phyloP scores from a whole-genome alignment of 2,797 vertebrate species.

The Siniperca obscura region DNA sequence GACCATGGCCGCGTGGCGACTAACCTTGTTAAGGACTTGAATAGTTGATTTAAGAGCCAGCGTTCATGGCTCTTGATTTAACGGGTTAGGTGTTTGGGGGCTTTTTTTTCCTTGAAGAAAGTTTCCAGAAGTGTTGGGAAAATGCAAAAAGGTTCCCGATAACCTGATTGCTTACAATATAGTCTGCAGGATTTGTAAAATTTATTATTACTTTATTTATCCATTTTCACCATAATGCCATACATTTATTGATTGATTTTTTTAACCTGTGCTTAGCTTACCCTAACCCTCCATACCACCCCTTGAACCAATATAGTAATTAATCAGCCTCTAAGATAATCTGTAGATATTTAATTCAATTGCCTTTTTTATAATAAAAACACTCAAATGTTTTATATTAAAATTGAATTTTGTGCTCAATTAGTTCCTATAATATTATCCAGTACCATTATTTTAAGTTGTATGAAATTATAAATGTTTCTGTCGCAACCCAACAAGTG shows the following conservation, averaged over 20 bases:
- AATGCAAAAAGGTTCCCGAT: neutral
- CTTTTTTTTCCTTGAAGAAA: neutral
- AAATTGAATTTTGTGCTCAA: neutral
- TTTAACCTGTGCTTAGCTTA: neutral
- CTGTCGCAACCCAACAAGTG: neutral
- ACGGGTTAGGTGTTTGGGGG: neutral
- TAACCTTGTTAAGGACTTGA: slow-evolving; percentile 72
- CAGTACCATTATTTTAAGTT: neutral
- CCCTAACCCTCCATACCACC: neutral
- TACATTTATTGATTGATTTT: neutral
- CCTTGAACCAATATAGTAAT: neutral
- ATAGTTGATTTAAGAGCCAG: slow-evolving; percentile 57
- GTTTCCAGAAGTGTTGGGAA: neutral
- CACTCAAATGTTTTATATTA: neutral
- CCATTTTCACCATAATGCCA: neutral
- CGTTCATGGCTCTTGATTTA: slow-evolving; percentile 26
- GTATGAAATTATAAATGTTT: neutral
- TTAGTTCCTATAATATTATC: neutral
- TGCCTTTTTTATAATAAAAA: neutral
- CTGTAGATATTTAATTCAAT: neutral
- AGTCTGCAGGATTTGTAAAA: neutral
- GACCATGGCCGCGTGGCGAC: slow-evolving; percentile 67
- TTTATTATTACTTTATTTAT: neutral
- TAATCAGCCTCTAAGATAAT: neutral
- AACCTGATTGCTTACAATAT: neutral